Base-by-base conservation (phyloP, 2,888 invertebrate species). In the Chymomyza amoena region DNA sequence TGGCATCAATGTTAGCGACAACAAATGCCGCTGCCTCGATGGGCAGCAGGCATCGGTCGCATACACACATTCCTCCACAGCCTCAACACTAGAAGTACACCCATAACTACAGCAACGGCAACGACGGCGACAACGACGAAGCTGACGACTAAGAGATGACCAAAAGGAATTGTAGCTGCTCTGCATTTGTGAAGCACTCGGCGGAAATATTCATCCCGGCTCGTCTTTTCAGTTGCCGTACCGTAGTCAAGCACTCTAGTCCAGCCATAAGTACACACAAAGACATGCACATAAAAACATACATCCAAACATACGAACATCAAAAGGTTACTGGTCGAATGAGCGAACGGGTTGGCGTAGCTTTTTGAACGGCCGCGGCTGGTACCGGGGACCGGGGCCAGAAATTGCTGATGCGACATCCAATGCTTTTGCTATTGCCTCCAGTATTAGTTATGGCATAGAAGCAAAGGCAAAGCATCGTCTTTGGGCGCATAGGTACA, bases 321-420 rank as follows among this genome's bases (percentile, higher is more conserved):
- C 77, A 84, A 82, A 80, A 81, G 78, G 76, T 73, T 88, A 79
- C 64, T 75, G 56, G 78, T 74, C 67, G 78, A 60, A 60, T 60
- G 68, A 64, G 60, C 52, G 64, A 60, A 62, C 36, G 75, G 79
- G 70, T 64, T 72, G 71, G 71, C 77, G 81, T 77, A 70, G 80
- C 76, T 71, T 78, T 83, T 70, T 60, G 64, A 71, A 52, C 70
- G 66, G 62, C 68, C 69, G 66, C 62, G 36, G 25, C 64, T 64
- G 18, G 52, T 7, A 61, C 15, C 57, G 70, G 67, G 74, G 70
- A 73, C 60, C 45, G 51, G 68, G 74, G 80, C 78, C 75, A 82
- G 78, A 81, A 84, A 83, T 84, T 80, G 87, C 84, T 88, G 89
- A 89, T 90, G 87, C 87, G 89, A 89, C 89, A 84, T 89, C 77